phyloP scores from a whole-genome alignment of 2,888 invertebrate species.

The Rapana venosa region DNA sequence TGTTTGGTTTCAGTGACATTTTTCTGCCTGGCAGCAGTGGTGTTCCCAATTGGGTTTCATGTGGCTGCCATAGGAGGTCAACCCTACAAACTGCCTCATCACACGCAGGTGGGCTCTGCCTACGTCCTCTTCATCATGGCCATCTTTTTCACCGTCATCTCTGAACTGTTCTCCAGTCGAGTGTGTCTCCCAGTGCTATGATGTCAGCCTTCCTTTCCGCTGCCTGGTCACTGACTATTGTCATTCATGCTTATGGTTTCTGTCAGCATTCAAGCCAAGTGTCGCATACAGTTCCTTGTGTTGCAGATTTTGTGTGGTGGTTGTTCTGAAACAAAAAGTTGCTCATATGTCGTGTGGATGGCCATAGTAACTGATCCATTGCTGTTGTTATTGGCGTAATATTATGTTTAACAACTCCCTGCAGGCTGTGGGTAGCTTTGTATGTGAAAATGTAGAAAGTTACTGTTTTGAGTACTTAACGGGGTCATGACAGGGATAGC shows the following conservation, averaged over 20 bases:
- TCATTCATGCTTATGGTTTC: not conserved
- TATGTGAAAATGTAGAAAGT: no score
- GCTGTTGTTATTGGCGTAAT: no score
- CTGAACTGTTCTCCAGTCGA: constrained; percentile 53
- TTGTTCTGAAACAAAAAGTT: no score
- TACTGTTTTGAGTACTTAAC: no score
- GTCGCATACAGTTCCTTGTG: not conserved
- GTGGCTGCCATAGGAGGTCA: constrained; percentile 53
- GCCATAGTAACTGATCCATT: no score
- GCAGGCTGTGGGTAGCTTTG: no score
- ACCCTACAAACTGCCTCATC: constrained; percentile 52
- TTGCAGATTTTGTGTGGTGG: no score
- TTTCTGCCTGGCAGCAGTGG: constrained; percentile 53
- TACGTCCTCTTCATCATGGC: constrained; percentile 54
- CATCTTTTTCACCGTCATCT: constrained; percentile 54
- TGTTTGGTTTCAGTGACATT: constrained; percentile 49
- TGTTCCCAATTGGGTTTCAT: constrained; percentile 53
- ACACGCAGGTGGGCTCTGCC: constrained; percentile 54
- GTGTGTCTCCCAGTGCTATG: constrained; percentile 52
- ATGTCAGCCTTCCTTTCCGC: not conserved
- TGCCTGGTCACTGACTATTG: not conserved
- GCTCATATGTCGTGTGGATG: no score
- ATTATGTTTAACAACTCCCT: no score
- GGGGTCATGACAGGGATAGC: no score
- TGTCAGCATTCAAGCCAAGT: not conserved